Base-by-base conservation (phyloP, 2,797 vertebrate species). In the Chelon labrosus region DNA sequence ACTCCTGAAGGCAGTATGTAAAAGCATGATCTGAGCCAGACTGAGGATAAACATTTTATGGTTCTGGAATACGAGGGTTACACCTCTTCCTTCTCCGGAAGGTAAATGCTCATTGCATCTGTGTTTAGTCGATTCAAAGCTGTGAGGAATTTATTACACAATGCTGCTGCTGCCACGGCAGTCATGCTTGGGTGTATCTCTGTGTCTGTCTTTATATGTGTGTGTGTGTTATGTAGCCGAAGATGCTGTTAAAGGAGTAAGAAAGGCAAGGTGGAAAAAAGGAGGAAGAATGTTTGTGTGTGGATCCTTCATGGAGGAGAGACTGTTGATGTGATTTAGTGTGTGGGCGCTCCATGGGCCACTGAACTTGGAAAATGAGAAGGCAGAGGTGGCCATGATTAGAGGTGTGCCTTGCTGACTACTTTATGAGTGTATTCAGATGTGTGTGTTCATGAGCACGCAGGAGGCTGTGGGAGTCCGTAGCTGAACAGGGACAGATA, bases 351-450 rank as follows among this genome's bases (percentile, higher is more conserved):
- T 80, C 80, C 82, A 88, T 86, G 85, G 85, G 73, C 86, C 87
- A 87, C 75, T 91, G 88, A 91, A 91, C 89, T 73, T 85, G 73
- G 89, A 84, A 91, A 92, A 92, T 91, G 83, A 91, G 85, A 89
- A 90, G 84, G 80, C 85, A 88, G 84, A 63, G 80, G 85, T 87
- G 71, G 77, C 83, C 85, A 75, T 91, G 90, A 92, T 92, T 90
- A 88, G 84, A 89, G 77, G 78, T 88, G 82, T 82, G 71, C 79
- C 84, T 79, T 63, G 73, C 77, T 76, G 85, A 84, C 75, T 89
- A 81, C 76, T 91, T 89, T 89, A 90, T 82, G 86, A 85, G 82
- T 76, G 79, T 82, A 80, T 89, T 87, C 73, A 83, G 70, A 85
- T 49, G 46, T 20, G 51, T 63, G 52, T 51, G 62, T 68, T 53